phyloP scores from a whole-genome alignment of 2,888 invertebrate species.

The Drosophila seclusa region DNA sequence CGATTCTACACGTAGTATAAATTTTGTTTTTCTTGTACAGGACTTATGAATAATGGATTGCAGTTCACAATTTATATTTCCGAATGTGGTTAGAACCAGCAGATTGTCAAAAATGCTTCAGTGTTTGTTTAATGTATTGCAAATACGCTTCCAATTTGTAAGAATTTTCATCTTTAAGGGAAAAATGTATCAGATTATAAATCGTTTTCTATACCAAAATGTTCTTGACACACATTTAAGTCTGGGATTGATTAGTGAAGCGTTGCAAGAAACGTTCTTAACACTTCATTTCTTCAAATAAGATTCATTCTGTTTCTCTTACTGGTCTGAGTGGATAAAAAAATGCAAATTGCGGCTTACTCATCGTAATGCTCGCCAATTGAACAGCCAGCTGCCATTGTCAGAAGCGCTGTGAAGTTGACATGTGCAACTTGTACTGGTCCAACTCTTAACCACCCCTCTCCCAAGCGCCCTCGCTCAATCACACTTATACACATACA shows the following conservation, averaged over 20 bases:
- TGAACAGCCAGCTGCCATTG: conserved; percentile 46
- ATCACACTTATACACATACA: conserved; percentile 27
- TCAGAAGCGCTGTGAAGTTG: conserved; percentile 19
- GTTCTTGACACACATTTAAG: background rate
- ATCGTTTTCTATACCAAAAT: background rate
- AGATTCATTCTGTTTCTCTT: background rate
- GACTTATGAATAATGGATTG: background rate
- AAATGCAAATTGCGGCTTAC: conserved; percentile 13
- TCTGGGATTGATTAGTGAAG: background rate
- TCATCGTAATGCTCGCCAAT: conserved; percentile 37
- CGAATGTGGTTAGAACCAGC: background rate
- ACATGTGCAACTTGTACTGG: conserved; percentile 5
- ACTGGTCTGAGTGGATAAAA: too few relatives aligned
- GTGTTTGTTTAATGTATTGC: background rate
- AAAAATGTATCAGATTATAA: background rate
- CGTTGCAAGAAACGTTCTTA: background rate
- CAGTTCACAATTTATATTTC: background rate
- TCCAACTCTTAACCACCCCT: background rate
- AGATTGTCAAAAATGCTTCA: background rate
- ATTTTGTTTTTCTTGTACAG: background rate
- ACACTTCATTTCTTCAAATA: background rate
- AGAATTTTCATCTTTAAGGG: background rate
- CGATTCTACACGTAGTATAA: background rate
- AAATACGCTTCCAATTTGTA: background rate
- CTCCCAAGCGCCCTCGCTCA: conserved; percentile 12